These are phyloP conservation scores for Omphaloscelis lunosa DNA, from an alignment of 2,888 invertebrate genomes.

Conservation along the genomic window DNA sequence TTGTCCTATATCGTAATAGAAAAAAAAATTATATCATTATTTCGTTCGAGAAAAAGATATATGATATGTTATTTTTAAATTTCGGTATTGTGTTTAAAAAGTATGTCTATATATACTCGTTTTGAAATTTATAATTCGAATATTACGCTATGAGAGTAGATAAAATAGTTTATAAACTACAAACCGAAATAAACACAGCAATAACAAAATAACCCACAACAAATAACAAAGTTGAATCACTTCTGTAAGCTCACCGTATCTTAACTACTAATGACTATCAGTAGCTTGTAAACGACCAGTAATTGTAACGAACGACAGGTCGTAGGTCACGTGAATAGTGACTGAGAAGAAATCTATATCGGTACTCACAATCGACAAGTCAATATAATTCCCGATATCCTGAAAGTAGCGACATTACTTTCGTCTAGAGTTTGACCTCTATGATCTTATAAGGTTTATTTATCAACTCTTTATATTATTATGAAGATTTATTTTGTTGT, in stretches of 20 bases:
- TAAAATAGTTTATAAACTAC: not conserved
- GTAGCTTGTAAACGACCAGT: constrained; percentile 46
- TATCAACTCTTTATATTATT: constrained; percentile 25
- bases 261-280: constrained; percentile 28
- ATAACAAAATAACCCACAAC: constrained; percentile 23
- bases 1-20: too few relatives aligned
- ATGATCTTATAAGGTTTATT: constrained; percentile 36
- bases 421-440: constrained; percentile 15
- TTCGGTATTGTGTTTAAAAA: too few relatives aligned
- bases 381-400: constrained; percentile 25
- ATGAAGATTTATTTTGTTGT: not conserved
- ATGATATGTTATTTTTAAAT: too few relatives aligned
- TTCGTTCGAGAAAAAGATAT: too few relatives aligned
- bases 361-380: constrained; percentile 11
- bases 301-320: constrained; percentile 46
- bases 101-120: too few relatives aligned
- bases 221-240: constrained; percentile 41
- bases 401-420: constrained; percentile 18
- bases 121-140: too few relatives aligned
- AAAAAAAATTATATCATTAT: too few relatives aligned
- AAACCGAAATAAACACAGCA: not conserved
- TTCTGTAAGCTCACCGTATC: constrained; percentile 43
- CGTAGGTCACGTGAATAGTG: constrained; percentile 47
- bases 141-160: too few relatives aligned
- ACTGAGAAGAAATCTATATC: constrained; percentile 53